Evolutionary conservation across 2,797 vertebrate genomes (phyloP), one percentile per base, ranked within the genome.

Genomic region (Euthynnus affinis): DNA sequence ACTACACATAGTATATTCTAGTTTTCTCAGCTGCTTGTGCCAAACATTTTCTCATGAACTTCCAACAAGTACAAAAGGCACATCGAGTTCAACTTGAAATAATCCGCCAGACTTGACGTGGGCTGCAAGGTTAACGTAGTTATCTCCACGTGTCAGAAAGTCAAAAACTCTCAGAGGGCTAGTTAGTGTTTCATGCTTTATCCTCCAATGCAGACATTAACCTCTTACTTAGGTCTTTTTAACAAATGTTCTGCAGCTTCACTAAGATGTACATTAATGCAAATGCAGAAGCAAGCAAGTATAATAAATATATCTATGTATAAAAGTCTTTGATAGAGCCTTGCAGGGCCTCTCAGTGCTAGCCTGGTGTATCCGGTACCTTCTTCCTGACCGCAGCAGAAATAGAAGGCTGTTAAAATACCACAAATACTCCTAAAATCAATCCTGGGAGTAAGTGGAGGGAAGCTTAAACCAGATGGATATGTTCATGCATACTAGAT

Each of bases 21-120:
- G 53, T 62, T 78, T 79, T 66, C 20, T 66, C 58, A 27, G 71
- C 77, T 74, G 64, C 60, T 76, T 27, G 52, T 48, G 20, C 57
- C 32, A 49, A 25, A 64, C 61, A 70, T 2, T 46, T 85, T 65
- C 62, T 56, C 57, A 51, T 23, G 3, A 74, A 57, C 40, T n/a
- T 61, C 27, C 56, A 22, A 61, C 20, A 49, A 55, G 53, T 9
- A 10, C 57, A 51, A n/a, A 64, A 61, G 18, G 52, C 14, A 65
- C 67, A 63, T 49, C 14, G 12, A 60, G 27, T 68, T 75, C 42
- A 69, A 7, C 18, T 20, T 51, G 40, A 48, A 25, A 48, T 48
- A 53, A 63, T 59, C 53, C 32, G 6, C 1, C 6, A 61, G 58
- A 56, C 12, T 58, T 48, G 3, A 3, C 12, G 40, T 44, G 51